Percentiles rank a stretch among this genome's conserved stretches.
These are phyloP conservation scores for Pocillopora verrucosa DNA, from an alignment of 64 coral and sea anemone species.

Conservation along the genomic window DNA sequence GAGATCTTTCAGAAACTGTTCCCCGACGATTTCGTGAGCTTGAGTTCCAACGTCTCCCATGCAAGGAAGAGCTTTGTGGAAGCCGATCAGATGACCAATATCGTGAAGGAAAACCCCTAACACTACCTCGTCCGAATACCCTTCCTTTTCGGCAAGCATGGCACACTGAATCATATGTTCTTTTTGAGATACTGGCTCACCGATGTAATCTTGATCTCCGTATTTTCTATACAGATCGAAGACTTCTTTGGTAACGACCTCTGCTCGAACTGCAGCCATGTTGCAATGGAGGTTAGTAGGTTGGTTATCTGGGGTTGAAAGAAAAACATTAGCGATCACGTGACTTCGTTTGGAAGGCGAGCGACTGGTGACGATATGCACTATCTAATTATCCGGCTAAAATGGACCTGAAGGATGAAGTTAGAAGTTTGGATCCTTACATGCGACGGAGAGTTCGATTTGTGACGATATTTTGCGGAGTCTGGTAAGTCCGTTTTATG, in stretches of 20 bases:
- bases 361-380: constrained; percentile 1
- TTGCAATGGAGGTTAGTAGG: neutral
- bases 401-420: constrained; percentile 74
- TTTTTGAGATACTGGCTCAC: constrained; percentile 78
- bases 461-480: constrained; percentile 65
- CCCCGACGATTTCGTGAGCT: constrained; percentile 73
- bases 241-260: constrained; percentile 38
- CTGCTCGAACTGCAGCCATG: constrained; percentile 28
- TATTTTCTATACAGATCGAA: constrained; percentile 88
- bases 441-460: constrained; percentile 71
- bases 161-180: constrained; percentile 91
- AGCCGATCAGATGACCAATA: constrained; percentile 89
- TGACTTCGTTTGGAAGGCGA: neutral
- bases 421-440: constrained; percentile 65
- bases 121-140: constrained; percentile 66
- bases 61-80: constrained; percentile 47
- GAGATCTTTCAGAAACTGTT: constrained; percentile 78
- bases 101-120: constrained; percentile 89
- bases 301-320: no score
- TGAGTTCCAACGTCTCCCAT: constrained; percentile 75
- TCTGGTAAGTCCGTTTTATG: constrained; percentile 63
- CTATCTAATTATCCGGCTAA: neutral
- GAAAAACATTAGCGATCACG: neutral
- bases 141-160: constrained; percentile 94
- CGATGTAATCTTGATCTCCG: constrained; percentile 82